phyloP scores from a whole-genome alignment of 2,888 invertebrate species.

The Agrochola litura region DNA sequence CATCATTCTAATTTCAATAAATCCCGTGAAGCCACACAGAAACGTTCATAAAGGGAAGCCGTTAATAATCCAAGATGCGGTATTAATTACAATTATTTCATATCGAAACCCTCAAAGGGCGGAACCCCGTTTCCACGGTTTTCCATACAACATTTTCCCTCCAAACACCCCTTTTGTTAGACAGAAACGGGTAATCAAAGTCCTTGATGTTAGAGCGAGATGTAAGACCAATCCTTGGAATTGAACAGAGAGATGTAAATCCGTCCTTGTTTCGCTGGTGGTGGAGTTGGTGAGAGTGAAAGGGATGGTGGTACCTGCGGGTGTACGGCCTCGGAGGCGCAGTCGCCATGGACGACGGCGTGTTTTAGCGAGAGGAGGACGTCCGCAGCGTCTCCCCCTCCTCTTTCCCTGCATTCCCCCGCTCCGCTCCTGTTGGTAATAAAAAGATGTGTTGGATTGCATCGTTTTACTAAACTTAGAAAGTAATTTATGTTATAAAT shows the following conservation, averaged over 20 bases:
- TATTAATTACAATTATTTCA: conserved; percentile 83
- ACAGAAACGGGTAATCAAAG: conserved; percentile 54
- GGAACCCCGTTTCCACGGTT: conserved; percentile 65
- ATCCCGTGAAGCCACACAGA: conserved; percentile 57
- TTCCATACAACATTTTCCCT: conserved; percentile 59
- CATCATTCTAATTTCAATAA: conserved; percentile 59
- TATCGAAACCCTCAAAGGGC: conserved; percentile 63
- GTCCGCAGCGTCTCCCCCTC: conserved; percentile 94
- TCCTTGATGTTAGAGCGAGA: conserved; percentile 47
- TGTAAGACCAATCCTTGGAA: not conserved
- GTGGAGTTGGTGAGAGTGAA: conserved; percentile 50
- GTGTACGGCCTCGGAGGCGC: conserved; percentile 87
- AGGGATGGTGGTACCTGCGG: conserved; percentile 87
- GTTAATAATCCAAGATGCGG: conserved; percentile 69
- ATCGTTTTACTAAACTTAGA: conserved; percentile 46
- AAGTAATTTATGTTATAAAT: not conserved
- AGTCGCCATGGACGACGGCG: conserved; percentile 95
- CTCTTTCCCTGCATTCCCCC: conserved; percentile 90
- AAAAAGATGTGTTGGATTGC: conserved; percentile 53
- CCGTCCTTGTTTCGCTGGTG: conserved; percentile 60
- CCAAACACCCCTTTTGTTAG: conserved; percentile 66
- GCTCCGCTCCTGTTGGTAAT: conserved; percentile 83
- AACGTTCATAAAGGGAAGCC: conserved; percentile 55
- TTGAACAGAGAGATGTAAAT: conserved; percentile 25
- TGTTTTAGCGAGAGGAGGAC: conserved; percentile 96